Percentiles rank a stretch among this genome's conserved stretches.
These are phyloP conservation scores for Holcopasites calliopsidis DNA, from an alignment of 1,140 invertebrate genomes.

Conservation along the genomic window DNA sequence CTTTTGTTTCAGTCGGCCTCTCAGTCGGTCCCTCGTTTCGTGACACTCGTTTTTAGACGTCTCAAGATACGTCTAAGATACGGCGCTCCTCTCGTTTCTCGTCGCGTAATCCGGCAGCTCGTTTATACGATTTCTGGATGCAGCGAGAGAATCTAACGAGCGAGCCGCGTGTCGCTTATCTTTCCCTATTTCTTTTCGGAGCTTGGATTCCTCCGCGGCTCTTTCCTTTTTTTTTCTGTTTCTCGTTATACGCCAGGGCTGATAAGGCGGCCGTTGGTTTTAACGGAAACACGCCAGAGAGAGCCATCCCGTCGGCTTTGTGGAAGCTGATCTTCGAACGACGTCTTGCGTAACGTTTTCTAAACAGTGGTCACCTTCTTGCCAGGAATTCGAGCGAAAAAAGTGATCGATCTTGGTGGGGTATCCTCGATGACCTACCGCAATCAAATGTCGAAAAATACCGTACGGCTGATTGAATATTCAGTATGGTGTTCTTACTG, in stretches of 20 bases:
- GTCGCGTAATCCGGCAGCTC: constrained; percentile 17
- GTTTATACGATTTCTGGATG: constrained; percentile 29
- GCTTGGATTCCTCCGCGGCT: background rate
- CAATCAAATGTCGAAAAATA: constrained; percentile 24
- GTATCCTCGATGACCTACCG: constrained; percentile 25
- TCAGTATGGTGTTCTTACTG: background rate
- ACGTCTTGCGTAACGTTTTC: too few relatives aligned
- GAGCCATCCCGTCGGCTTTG: too few relatives aligned
- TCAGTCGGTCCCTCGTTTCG: constrained; percentile 21
- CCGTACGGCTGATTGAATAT: background rate
- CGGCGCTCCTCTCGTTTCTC: background rate
- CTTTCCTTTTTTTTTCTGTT: background rate
- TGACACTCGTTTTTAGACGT: constrained; percentile 36
- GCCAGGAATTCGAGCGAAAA: background rate
- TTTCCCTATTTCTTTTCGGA: background rate
- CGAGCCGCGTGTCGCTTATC: background rate
- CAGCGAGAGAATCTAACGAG: constrained; percentile 15
- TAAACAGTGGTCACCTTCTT: background rate
- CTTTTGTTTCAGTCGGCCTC: constrained; percentile 10
- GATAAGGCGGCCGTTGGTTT: too few relatives aligned
- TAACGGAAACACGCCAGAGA: background rate
- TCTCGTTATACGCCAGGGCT: too few relatives aligned
- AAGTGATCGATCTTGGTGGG: background rate
- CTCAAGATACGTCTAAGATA: constrained; percentile 39
- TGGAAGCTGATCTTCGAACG: too few relatives aligned